Evolutionary conservation across 2,888 invertebrate genomes (phyloP).

Genomic region (Sturmia bella): DNA sequence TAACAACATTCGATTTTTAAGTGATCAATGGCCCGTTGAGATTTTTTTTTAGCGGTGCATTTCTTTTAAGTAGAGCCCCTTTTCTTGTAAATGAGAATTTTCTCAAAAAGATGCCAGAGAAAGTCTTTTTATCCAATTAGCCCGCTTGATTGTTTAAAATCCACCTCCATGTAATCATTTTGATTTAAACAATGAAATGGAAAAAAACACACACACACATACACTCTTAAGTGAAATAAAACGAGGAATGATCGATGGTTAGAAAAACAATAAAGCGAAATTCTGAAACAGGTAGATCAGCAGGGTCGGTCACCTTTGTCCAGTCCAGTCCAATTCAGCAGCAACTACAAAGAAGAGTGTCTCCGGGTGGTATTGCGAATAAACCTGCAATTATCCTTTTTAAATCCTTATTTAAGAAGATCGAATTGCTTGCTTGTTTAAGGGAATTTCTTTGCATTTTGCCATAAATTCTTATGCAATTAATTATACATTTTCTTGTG

Average conservation of each 20-base stretch:
- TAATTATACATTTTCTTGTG: not conserved
- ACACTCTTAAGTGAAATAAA: not conserved
- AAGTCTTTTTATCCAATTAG: conserved; percentile 60
- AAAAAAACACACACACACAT: not conserved
- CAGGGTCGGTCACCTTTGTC: conserved; percentile 37
- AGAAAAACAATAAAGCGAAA: not conserved
- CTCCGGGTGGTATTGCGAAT: not conserved
- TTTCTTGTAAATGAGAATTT: not conserved
- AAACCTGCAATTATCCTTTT: conserved; percentile 37
- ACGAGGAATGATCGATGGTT: conserved; percentile 46
- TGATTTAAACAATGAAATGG: conserved; percentile 8
- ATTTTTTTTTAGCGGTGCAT: conserved; percentile 43
- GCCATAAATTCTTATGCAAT: conserved; percentile 5
- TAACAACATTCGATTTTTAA: conserved; percentile 42
- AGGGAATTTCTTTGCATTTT: conserved; percentile 2
- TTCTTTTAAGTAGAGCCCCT: conserved; percentile 34
- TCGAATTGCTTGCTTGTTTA: conserved; percentile 35
- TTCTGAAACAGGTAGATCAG: not conserved
- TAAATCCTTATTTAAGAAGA: conserved; percentile 37
- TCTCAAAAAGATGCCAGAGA: conserved; percentile 33
- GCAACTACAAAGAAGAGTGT: not conserved
- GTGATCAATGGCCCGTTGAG: conserved; percentile 37
- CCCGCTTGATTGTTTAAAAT: conserved; percentile 53
- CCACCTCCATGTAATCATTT: conserved; percentile 63
- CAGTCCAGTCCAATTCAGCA: conserved; percentile 39